phyloP scores from a whole-genome alignment of 92 coral and sea anemone species.

The Zoanthus solanderi region DNA sequence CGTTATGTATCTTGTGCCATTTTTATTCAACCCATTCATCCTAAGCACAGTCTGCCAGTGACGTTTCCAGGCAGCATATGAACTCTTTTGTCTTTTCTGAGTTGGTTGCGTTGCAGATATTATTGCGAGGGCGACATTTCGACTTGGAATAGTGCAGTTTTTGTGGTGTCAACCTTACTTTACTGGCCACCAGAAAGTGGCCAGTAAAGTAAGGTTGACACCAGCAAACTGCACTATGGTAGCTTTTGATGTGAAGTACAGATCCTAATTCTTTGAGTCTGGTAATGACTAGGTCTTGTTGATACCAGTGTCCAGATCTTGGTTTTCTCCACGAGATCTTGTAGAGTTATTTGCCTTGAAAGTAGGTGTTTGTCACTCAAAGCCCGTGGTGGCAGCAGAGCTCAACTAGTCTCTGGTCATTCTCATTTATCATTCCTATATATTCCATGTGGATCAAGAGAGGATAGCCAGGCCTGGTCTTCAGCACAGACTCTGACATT shows the following conservation, averaged over 20 bases:
- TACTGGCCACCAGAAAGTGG: too few species aligned
- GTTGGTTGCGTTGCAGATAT: not conserved
- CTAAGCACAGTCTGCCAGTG: constrained; percentile 1
- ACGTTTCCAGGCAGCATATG: not conserved
- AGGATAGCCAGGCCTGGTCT: not conserved
- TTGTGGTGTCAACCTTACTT: not conserved
- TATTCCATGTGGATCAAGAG: not conserved
- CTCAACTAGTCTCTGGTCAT: not conserved
- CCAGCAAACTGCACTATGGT: not conserved
- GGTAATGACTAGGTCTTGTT: not conserved
- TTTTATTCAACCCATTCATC: constrained; percentile 2
- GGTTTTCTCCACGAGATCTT: not conserved
- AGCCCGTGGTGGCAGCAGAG: not conserved
- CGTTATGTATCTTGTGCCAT: constrained; percentile 23
- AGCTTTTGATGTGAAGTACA: not conserved
- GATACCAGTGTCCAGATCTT: not conserved
- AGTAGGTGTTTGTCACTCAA: not conserved
- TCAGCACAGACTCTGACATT: not conserved
- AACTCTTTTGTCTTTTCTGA: not conserved
- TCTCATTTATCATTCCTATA: not conserved
- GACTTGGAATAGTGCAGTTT: not conserved
- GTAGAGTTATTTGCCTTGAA: not conserved
- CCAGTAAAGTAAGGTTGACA: too few species aligned
- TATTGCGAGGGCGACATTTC: too few species aligned
- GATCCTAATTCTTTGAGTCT: not conserved